Percentiles rank a stretch among this genome's conserved stretches.
Conservation (phyloP, 2,797 vertebrate species). For the Gouania willdenowi region DNA sequence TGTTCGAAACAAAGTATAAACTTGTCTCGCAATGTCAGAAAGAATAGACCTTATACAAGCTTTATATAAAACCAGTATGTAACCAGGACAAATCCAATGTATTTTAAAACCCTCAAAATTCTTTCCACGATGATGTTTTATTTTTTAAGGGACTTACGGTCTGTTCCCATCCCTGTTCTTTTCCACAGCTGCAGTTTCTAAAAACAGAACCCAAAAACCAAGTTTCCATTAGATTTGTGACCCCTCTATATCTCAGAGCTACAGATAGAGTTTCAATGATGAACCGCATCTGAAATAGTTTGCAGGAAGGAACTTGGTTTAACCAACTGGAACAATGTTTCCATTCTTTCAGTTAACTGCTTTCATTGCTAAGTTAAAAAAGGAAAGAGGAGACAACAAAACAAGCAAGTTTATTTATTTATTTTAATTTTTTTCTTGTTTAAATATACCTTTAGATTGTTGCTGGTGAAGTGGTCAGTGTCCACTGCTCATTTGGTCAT, state of each 20-base stretch:
- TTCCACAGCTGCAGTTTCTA: constrained; percentile 35
- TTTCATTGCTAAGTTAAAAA: too few species aligned
- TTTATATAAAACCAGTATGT: too few species aligned
- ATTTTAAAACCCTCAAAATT: constrained; percentile 18
- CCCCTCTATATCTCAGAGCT: constrained; percentile 49
- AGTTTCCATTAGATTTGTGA: constrained; percentile 57
- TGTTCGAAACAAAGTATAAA: too few species aligned
- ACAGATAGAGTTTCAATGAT: constrained; percentile 37
- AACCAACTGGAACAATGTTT: constrained; percentile 61
- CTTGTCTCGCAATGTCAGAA: too few species aligned
- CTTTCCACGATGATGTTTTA: constrained; percentile 13
- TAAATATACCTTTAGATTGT: too few species aligned
- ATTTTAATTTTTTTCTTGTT: too few species aligned
- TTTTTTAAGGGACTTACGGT: constrained; percentile 15
- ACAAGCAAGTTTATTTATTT: too few species aligned
- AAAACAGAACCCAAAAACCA: constrained; percentile 52
- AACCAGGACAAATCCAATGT: not conserved
- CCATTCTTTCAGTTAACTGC: too few species aligned
- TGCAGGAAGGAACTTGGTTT: constrained; percentile 51
- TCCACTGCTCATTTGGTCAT: too few species aligned
- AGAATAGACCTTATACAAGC: too few species aligned
- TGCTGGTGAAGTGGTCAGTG: too few species aligned
- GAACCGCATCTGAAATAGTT: constrained; percentile 61
- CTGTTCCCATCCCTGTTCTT: constrained; percentile 18
- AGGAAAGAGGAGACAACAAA: too few species aligned